Conservation (phyloP, 2,888 invertebrate genomes). For the Drosophila sordidula region DNA sequence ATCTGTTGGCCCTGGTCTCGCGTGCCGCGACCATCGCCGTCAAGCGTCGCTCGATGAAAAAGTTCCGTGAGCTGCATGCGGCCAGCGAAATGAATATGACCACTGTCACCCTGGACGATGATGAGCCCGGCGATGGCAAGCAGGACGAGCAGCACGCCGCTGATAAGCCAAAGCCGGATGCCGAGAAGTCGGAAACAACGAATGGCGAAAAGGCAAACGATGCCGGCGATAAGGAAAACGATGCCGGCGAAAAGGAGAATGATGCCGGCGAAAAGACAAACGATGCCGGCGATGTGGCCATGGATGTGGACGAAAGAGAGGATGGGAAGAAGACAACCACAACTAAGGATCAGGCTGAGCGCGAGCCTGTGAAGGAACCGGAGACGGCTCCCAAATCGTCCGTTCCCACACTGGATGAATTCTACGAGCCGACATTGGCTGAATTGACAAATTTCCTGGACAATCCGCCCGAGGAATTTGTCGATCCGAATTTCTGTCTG, state of each 20-base stretch:
- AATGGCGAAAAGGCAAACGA: slow-evolving; percentile 29
- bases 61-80: slow-evolving; percentile 80
- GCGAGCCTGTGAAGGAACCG: not conserved
- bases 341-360: not conserved
- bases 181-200: slow-evolving; percentile 11
- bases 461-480: slow-evolving; percentile 88
- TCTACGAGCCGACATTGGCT: slow-evolving; percentile 84
- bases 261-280: not conserved
- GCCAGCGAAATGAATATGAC: slow-evolving; percentile 81
- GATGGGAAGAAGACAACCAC: slow-evolving; percentile 1
- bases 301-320: slow-evolving; percentile 85
- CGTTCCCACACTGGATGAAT: slow-evolving; percentile 31
- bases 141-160: slow-evolving; percentile 12
- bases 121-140: slow-evolving; percentile 61
- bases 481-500: slow-evolving; percentile 89
- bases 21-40: slow-evolving; percentile 96
- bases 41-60: slow-evolving; percentile 86
- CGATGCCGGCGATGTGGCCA: slow-evolving; percentile 9
- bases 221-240: not conserved
- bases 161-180: not conserved
- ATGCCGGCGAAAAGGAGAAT: slow-evolving; percentile 4
- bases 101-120: slow-evolving; percentile 84
- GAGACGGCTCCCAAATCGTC: slow-evolving; percentile 11
- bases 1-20: slow-evolving; percentile 93
- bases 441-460: slow-evolving; percentile 89